Evolutionary conservation across 2,797 vertebrate genomes (phyloP), one percentile per base, ranked within the genome.

Genomic region (Pangasius macronema): DNA sequence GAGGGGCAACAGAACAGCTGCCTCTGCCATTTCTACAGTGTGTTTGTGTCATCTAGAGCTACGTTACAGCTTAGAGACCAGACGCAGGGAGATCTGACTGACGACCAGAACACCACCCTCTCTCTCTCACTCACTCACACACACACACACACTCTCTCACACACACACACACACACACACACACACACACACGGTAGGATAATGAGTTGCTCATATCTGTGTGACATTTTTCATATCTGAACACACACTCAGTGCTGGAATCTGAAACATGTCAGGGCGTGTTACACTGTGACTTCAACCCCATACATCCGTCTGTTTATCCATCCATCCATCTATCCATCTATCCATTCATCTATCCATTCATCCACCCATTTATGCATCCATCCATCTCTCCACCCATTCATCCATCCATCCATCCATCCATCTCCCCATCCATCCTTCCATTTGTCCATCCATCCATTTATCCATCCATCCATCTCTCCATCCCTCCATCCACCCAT

Each of bases 41-140:
- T 94, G 94, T 95, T 95, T 95, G 90, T 93, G 87, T 89, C 93
- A 91, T 93, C 92, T 94, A 94, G 90, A 92, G 92, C 95, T 95
- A 91, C 79, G 82, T 92, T 88, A 79, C 85, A 91, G 89, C 22
- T 83, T 2, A 27, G 46, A 51, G 46, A 76, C 46, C 2, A 30
- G 46, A 30, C n/a, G 22, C 70, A 46, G 39, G 24, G 39, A 73
- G 36, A 72, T 10, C 27, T 46, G 73, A 76, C 20, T 77, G n/a
- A 30, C 27, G 5, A 57, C 20, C 16, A 57, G 57, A 55, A 55
- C n/a, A 33, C 1, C 90, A 24, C 59, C 3, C 24, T 18, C n/a
- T 42, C n/a, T 27, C 53, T 30, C 57, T 3, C 49, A 85, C 42
- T 30, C 42, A 13, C 75, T 30, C 84, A 13, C 73, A 36, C 42